These are phyloP conservation scores for Hydrotaea diabolus DNA, from an alignment of 2,888 invertebrate species.

Conservation along the genomic window DNA sequence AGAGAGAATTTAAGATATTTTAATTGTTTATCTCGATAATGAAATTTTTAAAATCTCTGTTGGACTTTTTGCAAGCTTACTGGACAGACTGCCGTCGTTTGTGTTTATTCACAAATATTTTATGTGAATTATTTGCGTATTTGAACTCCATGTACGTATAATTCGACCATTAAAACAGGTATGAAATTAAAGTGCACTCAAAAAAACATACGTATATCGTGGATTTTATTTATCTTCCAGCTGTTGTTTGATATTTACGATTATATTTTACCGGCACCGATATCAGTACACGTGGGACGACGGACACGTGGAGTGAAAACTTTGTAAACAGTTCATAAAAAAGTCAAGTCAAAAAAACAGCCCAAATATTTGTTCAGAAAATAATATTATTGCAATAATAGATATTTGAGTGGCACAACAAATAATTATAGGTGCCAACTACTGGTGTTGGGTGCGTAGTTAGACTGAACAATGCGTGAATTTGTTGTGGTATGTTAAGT, in stretches of 20 bases:
- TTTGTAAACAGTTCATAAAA: conserved; percentile 19
- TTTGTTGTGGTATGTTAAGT: no score
- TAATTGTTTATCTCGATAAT: no score
- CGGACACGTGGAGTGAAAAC: neutral
- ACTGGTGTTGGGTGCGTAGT: no score
- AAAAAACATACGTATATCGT: conserved; percentile 9
- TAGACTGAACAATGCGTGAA: no score
- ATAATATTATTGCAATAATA: neutral
- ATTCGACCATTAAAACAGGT: neutral
- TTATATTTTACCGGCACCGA: conserved; percentile 8
- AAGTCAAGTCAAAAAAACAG: neutral
- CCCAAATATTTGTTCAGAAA: conserved; percentile 5
- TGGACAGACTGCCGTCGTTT: neutral
- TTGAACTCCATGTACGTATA: neutral
- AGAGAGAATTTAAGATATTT: no score
- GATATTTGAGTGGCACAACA: no score
- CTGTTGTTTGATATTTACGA: neutral
- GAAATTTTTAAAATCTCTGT: no score
- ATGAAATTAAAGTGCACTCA: conserved; percentile 16
- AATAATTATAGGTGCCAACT: no score
- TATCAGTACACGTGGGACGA: neutral
- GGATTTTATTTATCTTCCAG: neutral
- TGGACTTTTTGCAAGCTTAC: neutral
- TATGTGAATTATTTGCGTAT: neutral
- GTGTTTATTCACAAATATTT: conserved; percentile 11